phyloP scores from a whole-genome alignment of 1,140 invertebrate species.

The Hylaeus volcanicus region DNA sequence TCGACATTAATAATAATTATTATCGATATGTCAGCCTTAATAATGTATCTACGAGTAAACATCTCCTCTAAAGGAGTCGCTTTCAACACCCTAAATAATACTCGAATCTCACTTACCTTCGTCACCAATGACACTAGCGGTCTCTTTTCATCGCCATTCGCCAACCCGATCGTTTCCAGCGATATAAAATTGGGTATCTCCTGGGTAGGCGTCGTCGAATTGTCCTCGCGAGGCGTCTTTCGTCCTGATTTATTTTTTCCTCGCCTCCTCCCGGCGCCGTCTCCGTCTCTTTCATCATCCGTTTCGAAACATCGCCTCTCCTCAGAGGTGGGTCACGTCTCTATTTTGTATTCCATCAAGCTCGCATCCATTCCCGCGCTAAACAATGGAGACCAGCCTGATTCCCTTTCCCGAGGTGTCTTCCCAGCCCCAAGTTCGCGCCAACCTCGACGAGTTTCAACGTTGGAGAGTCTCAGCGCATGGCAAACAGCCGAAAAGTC shows the following conservation, averaged over 20 bases:
- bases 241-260: slow-evolving; percentile 11
- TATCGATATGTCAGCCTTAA: no score
- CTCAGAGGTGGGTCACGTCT: slow-evolving; percentile 55
- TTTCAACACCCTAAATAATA: no score
- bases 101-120: neutral
- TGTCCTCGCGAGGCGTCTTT: neutral
- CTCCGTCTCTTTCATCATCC: neutral
- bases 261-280: slow-evolving; percentile 13
- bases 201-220: neutral
- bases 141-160: neutral
- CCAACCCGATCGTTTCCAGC: neutral
- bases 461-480: neutral
- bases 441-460: slow-evolving; percentile 37
- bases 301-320: slow-evolving; percentile 1
- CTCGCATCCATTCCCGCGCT: slow-evolving; percentile 53
- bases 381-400: slow-evolving; percentile 56
- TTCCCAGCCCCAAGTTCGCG: neutral
- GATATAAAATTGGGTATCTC: slow-evolving; percentile 3
- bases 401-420: neutral
- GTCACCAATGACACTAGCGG: neutral
- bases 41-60: no score
- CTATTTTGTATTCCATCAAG: slow-evolving; percentile 68
- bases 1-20: no score
- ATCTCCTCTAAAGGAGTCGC: no score
- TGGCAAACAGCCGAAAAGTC: slow-evolving; percentile 52